phyloP scores from a whole-genome alignment of 2,113 vertebrate species.

The Xenopus borealis region DNA sequence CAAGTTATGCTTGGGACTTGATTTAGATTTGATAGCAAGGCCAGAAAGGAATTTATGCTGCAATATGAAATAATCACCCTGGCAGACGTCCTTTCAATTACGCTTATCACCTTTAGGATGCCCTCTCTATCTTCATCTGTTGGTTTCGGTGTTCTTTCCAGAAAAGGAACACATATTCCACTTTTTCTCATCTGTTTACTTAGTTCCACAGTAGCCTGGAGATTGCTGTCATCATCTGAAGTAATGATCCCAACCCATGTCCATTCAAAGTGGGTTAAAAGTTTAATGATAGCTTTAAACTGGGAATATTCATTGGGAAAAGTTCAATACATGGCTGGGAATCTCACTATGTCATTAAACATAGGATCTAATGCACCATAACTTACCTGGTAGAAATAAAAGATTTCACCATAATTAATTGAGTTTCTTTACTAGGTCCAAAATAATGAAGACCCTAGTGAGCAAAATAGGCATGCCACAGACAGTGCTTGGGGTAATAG shows the following conservation, averaged over 20 bases:
- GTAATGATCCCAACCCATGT: slow-evolving; percentile 4
- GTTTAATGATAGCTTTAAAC: not conserved
- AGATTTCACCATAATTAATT: too few relatives aligned
- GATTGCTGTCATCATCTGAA: not conserved
- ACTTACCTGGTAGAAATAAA: slow-evolving; percentile 14
- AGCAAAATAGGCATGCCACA: too few relatives aligned
- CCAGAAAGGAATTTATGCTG: not conserved
- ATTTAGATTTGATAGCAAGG: too few relatives aligned
- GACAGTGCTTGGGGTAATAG: too few relatives aligned
- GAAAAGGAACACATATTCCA: not conserved
- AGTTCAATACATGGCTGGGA: slow-evolving; percentile 15
- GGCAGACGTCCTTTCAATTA: not conserved
- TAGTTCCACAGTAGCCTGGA: not conserved
- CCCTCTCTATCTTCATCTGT: not conserved
- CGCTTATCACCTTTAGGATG: not conserved
- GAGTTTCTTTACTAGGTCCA: too few relatives aligned
- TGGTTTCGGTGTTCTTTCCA: not conserved
- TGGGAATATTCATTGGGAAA: not conserved
- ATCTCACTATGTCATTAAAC: not conserved
- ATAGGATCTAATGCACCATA: slow-evolving; percentile 6
- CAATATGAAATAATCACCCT: not conserved
- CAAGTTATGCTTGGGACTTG: not conserved
- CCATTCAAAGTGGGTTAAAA: not conserved
- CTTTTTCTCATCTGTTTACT: not conserved
- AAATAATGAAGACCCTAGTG: too few relatives aligned